Evolutionary conservation across 2,888 invertebrate species (phyloP), one percentile per base, ranked within the genome.

Genomic region (Pollenia griseotomentosa): DNA sequence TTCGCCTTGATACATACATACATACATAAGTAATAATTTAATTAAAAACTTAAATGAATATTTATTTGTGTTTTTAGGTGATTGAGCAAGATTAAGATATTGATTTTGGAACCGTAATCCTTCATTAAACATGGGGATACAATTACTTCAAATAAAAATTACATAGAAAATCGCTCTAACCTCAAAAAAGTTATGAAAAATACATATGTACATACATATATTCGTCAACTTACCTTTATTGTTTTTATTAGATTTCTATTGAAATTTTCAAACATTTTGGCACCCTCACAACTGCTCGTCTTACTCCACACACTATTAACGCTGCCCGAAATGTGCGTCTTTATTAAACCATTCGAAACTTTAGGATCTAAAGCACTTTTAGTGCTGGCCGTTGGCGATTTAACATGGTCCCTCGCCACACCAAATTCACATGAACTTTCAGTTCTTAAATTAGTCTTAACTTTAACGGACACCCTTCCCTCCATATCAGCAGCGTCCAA

Each of bases 181-280:
- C 33, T 33, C 3, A 23, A 33, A 33, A 33, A 19, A 42, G 1
- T 10, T 4, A 44, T 44, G n/a, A 55, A 19, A 9, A 14, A 23
- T 10, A 23, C 23, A 19, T 19, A 19, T 2, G 2, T 19, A 19
- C 19, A 23, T 23, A 23, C 3, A 2, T 40, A 55, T 2, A 46
- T 14, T 33, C 40, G 65, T 23, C 10, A 4, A 70, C 89, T 89
- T 86, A 93, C 93, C 93, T 93, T 93, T 7, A 94, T 93, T 0
- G 93, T 93, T 90, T 93, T 93, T 51, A 94, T 94, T 57, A 94
- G 90, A 90, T 94, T 94, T 70, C 93, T 89, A 86, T 94, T 94
- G 89, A 94, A 94, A 75, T 91, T 93, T 88, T 94, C 94, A 80
- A 94, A 94, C 89, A 94, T 91, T 87, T 93, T 93, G 57, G 93